Conservation (phyloP, 2,113 vertebrate genomes). For the Mohoua ochrocephala region DNA sequence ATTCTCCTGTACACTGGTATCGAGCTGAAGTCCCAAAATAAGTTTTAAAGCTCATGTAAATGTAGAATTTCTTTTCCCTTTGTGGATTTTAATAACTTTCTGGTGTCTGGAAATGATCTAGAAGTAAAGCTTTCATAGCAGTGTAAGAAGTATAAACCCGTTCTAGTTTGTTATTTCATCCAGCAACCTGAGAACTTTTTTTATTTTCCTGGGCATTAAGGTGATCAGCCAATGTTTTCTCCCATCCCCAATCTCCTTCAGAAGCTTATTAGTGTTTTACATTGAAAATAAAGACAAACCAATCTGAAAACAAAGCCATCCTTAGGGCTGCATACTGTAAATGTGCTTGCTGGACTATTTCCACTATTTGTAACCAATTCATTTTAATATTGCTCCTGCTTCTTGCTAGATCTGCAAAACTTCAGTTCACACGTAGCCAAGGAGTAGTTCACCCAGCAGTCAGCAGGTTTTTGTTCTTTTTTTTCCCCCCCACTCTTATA, state of each 20-base stretch:
- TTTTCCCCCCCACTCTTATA: neutral
- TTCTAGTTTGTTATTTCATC: constrained; percentile 57
- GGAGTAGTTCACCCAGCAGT: neutral
- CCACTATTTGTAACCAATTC: constrained; percentile 32
- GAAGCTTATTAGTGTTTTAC: constrained; percentile 25
- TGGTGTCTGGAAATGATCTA: constrained; percentile 60
- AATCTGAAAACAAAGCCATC: constrained; percentile 25
- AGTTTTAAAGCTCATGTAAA: constrained; percentile 26
- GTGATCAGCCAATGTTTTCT: constrained; percentile 36
- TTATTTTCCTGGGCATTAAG: constrained; percentile 40
- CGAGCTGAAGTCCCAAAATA: neutral
- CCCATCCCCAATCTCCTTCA: neutral
- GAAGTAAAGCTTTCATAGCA: constrained; percentile 47
- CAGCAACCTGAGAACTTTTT: constrained; percentile 35
- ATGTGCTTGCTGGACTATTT: constrained; percentile 14
- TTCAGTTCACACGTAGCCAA: neutral
- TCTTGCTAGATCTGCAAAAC: constrained; percentile 24
- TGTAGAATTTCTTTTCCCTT: constrained; percentile 24
- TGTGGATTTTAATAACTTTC: constrained; percentile 45
- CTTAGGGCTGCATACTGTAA: neutral
- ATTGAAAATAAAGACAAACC: constrained; percentile 47
- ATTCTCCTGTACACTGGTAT: neutral
- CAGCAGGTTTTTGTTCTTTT: neutral
- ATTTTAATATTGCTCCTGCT: neutral
- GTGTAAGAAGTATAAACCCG: constrained; percentile 34